Base-by-base conservation (phyloP, 2,797 vertebrate genomes). In the Chaetodon trifasciatus region DNA sequence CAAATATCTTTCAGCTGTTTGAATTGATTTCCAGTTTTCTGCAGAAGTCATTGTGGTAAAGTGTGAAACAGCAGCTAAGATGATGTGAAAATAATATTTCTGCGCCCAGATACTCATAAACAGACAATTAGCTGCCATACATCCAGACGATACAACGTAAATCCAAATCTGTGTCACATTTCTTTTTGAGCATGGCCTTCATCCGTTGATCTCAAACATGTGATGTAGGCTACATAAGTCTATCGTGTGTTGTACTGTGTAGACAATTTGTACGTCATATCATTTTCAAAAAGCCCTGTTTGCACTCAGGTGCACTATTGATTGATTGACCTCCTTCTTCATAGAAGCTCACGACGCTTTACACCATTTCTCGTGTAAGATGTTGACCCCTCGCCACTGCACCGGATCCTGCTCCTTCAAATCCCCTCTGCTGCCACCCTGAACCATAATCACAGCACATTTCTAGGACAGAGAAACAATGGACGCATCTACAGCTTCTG, bases 301-400 rank as follows among this genome's bases (percentile, higher is more conserved):
- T 39, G 17, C n/a, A 0, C n/a, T 10, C 74, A 28, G 1, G 84
- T 53, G 46, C 91, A 86, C 81, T 74, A 67, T 91, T 94, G 87
- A 94, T 91, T 89, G 85, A 86, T 77, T 68, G 5, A 82, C 93
- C 83, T 93, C 76, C 95, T 96, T 89, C 87, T 94, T 92, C 89
- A 86, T 94, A 98, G 97, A 97, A 96, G 97, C 97, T 93, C 97
- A 99, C 95, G 97, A 99, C 93, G 97, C 97, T 76, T 96, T 99
- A 72, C 97, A 98, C 86, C 96, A 98, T 94, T 98, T 99, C 94
- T 99, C 97, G 80, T 99, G 97, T 94, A 98, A 99, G 94, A 99
- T 99, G 98, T 91, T 98, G 94, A 99, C 97, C 78, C 98, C 97
- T 74, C 97, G 97, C 81, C 98, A 98, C 95, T 99, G 97, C 95